A percentile compares a stretch with the other conserved stretches of the same genome.
phyloP scores from a whole-genome alignment of 2,888 invertebrate genomes.

The Stenodema calcarata region DNA sequence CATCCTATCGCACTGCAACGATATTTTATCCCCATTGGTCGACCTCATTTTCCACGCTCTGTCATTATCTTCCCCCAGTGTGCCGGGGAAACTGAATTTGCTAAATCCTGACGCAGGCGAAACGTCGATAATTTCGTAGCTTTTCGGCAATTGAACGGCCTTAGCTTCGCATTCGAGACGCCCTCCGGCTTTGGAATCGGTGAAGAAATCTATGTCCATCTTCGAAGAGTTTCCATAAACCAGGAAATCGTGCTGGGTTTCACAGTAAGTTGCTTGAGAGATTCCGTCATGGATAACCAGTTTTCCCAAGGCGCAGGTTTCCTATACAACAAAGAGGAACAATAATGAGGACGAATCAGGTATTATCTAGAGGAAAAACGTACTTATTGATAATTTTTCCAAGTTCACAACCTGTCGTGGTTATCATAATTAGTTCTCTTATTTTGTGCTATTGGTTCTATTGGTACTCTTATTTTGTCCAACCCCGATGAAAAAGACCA shows the following conservation, averaged over 20 bases:
- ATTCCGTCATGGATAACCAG: neutral
- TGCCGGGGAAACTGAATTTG: neutral
- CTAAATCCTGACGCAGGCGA: neutral
- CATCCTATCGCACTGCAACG: neutral
- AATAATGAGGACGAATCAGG: neutral
- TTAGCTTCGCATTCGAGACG: neutral
- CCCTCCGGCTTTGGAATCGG: neutral
- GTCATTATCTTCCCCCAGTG: neutral
- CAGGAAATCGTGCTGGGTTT: neutral
- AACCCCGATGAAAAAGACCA: too few relatives aligned
- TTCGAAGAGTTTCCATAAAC: neutral
- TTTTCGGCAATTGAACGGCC: neutral
- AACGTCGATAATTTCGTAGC: neutral
- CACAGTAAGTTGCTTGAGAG: neutral
- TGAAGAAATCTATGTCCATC: neutral
- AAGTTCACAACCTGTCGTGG: neutral
- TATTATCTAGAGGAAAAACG: neutral
- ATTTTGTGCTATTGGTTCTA: too few relatives aligned
- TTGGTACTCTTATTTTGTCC: too few relatives aligned
- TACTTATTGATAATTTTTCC: neutral
- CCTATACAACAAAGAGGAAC: neutral
- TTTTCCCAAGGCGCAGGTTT: neutral
- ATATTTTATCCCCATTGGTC: neutral
- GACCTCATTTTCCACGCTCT: conserved; percentile 7
- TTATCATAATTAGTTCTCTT: too few relatives aligned